phyloP scores from a whole-genome alignment of 2,113 vertebrate species.

The Nothocercus julius region DNA sequence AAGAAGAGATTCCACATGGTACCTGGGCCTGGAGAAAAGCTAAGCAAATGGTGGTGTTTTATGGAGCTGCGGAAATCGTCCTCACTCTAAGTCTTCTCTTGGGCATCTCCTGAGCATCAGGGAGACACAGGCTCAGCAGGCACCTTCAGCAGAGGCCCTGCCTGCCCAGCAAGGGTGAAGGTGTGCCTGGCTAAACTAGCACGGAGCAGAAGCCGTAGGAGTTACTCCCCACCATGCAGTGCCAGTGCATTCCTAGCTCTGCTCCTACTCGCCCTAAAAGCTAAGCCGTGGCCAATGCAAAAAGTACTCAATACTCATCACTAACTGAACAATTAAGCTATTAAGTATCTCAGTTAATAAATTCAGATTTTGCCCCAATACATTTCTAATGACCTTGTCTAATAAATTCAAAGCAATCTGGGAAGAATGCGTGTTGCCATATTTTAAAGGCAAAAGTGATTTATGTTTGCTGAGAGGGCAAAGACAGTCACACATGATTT shows the following conservation, averaged over 20 bases:
- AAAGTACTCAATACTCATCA: neutral
- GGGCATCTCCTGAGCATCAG: neutral
- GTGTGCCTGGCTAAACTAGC: neutral
- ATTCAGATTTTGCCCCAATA: constrained; percentile 65
- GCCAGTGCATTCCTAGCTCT: neutral
- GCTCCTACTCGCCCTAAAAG: neutral
- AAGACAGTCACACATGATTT: constrained; percentile 50
- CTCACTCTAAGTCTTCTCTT: neutral
- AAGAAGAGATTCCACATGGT: neutral
- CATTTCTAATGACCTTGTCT: constrained; percentile 68
- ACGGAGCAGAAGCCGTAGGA: neutral
- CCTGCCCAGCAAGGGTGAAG: neutral
- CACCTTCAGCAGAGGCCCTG: neutral
- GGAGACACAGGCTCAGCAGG: neutral
- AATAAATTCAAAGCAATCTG: constrained; percentile 65
- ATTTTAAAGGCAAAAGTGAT: constrained; percentile 67
- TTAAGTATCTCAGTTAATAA: constrained; percentile 63
- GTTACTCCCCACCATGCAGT: neutral
- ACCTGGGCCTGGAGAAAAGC: neutral
- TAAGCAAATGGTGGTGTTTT: neutral
- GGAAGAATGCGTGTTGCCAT: constrained; percentile 57
- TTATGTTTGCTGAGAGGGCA: constrained; percentile 61
- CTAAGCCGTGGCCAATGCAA: neutral
- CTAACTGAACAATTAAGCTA: constrained; percentile 55
- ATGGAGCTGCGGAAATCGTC: neutral